phyloP scores from a whole-genome alignment of 2,797 vertebrate species.

The Sebastes itinus region DNA sequence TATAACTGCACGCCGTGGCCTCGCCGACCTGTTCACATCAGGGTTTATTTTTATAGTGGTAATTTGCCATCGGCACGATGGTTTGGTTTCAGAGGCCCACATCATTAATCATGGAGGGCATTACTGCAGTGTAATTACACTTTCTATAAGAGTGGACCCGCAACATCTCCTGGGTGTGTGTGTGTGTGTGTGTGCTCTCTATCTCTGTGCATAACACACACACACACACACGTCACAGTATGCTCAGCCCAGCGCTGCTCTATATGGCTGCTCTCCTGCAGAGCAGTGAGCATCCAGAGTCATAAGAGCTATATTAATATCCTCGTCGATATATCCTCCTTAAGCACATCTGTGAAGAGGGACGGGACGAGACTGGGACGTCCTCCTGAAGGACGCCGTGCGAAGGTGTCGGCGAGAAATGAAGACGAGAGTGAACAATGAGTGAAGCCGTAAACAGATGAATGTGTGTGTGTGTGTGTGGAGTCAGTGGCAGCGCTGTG shows the following conservation, averaged over 20 bases:
- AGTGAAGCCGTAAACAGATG: conserved; percentile 65
- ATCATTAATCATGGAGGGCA: conserved; percentile 82
- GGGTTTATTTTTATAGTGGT: conserved; percentile 81
- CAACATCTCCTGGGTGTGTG: conserved; percentile 52
- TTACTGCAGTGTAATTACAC: conserved; percentile 81
- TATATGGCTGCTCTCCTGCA: background rate
- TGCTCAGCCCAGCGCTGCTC: background rate
- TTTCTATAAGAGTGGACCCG: conserved; percentile 66
- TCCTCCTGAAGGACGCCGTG: conserved; percentile 19
- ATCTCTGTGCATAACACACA: conserved; percentile 28
- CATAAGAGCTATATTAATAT: background rate
- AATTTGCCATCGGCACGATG: conserved; percentile 77
- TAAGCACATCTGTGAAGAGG: background rate
- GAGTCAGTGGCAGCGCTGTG: conserved; percentile 77
- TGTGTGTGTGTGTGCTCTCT: too few relatives aligned
- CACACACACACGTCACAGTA: conserved; percentile 17
- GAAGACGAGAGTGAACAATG: conserved; percentile 48
- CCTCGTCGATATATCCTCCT: background rate
- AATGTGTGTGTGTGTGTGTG: conserved; percentile 27
- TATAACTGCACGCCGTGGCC: conserved; percentile 76
- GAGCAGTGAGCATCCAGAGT: background rate
- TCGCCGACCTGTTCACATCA: conserved; percentile 77
- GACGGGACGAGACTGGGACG: background rate
- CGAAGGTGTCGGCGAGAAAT: conserved; percentile 39
- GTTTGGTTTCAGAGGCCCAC: conserved; percentile 77